These are phyloP conservation scores for Cryptocephalus moraei DNA, from an alignment of 2,888 invertebrate genomes.

Conservation along the genomic window DNA sequence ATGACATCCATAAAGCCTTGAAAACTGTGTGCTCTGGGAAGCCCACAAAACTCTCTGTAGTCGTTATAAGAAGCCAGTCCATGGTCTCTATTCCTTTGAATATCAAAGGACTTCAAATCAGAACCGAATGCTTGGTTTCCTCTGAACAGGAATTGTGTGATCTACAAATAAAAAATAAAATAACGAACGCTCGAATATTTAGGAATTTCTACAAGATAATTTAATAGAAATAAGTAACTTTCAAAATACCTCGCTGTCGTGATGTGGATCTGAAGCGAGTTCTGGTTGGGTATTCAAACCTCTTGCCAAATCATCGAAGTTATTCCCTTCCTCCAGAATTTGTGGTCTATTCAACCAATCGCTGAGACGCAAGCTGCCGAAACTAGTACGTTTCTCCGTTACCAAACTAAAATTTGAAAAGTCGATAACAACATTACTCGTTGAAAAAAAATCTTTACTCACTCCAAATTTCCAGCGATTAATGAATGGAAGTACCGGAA, in stretches of 20 bases:
- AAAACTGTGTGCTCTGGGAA: constrained; percentile 58
- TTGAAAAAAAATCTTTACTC: constrained; percentile 29
- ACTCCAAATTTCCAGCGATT: constrained; percentile 61
- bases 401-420: constrained; percentile 41
- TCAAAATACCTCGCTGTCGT: constrained; percentile 57
- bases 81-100: constrained; percentile 81
- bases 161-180: constrained; percentile 34
- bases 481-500: constrained; percentile 65
- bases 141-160: constrained; percentile 57
- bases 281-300: constrained; percentile 70
- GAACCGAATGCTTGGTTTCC: constrained; percentile 59
- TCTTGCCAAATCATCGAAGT: constrained; percentile 63
- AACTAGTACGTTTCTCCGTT: constrained; percentile 44
- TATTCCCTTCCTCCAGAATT: constrained; percentile 51
- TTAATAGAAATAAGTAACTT: too few relatives aligned
- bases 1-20: constrained; percentile 61
- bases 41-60: constrained; percentile 65
- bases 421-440: background rate
- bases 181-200: too few relatives aligned
- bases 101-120: constrained; percentile 72
- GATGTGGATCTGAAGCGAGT: constrained; percentile 65
- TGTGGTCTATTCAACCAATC: constrained; percentile 62
- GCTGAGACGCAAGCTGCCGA: constrained; percentile 53
- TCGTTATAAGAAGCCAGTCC: constrained; percentile 71
- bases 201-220: too few relatives aligned